phyloP scores from a whole-genome alignment of 2,888 invertebrate species.

The Dyspetes luteomarginatus region DNA sequence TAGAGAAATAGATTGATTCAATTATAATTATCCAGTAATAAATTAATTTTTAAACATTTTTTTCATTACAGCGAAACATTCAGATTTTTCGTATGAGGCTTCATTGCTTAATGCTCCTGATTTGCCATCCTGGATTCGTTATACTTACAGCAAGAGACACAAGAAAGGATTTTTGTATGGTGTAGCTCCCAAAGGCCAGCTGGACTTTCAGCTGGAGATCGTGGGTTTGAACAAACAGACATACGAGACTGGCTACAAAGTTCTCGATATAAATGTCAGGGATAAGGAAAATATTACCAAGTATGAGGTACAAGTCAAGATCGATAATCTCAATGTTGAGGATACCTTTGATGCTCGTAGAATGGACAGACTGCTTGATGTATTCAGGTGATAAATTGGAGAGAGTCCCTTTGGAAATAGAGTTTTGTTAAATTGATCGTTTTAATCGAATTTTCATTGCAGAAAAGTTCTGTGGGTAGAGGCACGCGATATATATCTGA shows the following conservation, averaged over 20 bases:
- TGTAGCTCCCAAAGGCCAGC: conserved; percentile 88
- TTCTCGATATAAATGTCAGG: conserved; percentile 87
- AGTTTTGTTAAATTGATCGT: background rate
- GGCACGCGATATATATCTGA: conserved; percentile 89
- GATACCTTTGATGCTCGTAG: conserved; percentile 91
- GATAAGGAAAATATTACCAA: conserved; percentile 88
- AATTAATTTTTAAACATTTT: background rate
- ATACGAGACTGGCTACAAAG: conserved; percentile 89
- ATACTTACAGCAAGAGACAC: conserved; percentile 91
- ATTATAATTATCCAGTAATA: background rate
- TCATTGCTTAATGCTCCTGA: conserved; percentile 92
- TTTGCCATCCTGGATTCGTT: conserved; percentile 93
- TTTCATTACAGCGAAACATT: conserved; percentile 84
- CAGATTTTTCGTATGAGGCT: conserved; percentile 90
- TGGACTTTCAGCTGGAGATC: conserved; percentile 87
- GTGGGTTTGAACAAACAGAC: conserved; percentile 91
- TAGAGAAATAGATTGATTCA: background rate
- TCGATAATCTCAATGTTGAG: conserved; percentile 95
- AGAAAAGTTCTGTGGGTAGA: conserved; percentile 91
- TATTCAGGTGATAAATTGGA: conserved; percentile 85
- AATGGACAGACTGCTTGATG: conserved; percentile 90
- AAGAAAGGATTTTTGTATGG: conserved; percentile 93
- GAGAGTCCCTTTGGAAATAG: background rate
- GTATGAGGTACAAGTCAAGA: conserved; percentile 93
- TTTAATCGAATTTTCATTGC: conserved; percentile 14